phyloP scores from a whole-genome alignment of 2,113 vertebrate genomes.

The Antennarius striatus region DNA sequence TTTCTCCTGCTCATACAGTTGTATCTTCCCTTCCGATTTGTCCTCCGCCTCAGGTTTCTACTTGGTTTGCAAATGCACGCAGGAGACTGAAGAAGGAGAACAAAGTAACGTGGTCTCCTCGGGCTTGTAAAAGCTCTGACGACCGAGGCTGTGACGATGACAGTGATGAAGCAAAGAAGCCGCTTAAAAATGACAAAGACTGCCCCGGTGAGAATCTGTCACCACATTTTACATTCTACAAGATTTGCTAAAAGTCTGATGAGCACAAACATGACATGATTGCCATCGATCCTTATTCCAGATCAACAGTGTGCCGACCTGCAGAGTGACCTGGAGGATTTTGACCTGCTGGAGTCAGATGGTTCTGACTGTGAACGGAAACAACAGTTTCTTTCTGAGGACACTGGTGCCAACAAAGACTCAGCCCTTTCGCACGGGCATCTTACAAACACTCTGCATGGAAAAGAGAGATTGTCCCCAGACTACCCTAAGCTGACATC shows the following conservation, averaged over 20 bases:
- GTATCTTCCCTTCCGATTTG: neutral
- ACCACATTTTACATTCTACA: neutral
- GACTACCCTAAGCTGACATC: constrained; percentile 78
- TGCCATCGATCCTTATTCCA: constrained; percentile 3
- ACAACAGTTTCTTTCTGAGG: constrained; percentile 76
- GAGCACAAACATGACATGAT: neutral
- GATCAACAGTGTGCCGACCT: constrained; percentile 75
- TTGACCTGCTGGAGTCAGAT: constrained; percentile 88
- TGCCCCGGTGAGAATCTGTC: constrained; percentile 77
- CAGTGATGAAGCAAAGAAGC: constrained; percentile 81
- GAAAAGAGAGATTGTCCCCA: constrained; percentile 76
- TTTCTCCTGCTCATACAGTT: neutral
- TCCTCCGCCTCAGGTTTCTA: constrained; percentile 77
- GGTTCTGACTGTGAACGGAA: constrained; percentile 87
- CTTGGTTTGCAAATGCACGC: constrained; percentile 93
- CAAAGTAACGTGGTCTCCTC: constrained; percentile 92
- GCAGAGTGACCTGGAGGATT: constrained; percentile 92
- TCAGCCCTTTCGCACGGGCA: constrained; percentile 62
- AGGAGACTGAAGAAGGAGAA: constrained; percentile 92
- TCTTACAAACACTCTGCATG: constrained; percentile 54
- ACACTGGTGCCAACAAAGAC: constrained; percentile 39
- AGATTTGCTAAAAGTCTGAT: neutral
- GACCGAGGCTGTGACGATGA: constrained; percentile 88
- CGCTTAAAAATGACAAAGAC: constrained; percentile 78
- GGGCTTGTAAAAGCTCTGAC: constrained; percentile 87